Evolutionary conservation across 2,113 vertebrate genomes (phyloP).

Genomic region (Odocoileus virginianus): DNA sequence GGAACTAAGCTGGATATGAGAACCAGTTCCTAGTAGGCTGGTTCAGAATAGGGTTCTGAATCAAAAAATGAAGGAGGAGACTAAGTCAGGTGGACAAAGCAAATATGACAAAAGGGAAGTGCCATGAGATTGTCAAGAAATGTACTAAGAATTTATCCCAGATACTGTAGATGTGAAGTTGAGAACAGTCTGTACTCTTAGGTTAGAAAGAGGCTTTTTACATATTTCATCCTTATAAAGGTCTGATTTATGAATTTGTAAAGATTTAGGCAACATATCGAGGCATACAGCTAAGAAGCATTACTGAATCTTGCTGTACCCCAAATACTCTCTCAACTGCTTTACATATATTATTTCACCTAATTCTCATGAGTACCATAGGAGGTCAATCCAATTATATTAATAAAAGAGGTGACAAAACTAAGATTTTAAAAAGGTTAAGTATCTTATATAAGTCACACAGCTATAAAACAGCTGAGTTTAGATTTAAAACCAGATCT

Average conservation of each 20-base stretch:
- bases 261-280: neutral
- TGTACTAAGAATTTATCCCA: neutral
- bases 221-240: neutral
- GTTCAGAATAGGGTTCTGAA: neutral
- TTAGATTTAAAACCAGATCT: slow-evolving; percentile 1
- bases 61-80: neutral
- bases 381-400: neutral
- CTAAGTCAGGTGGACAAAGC: neutral
- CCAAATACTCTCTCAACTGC: neutral
- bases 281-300: neutral
- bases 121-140: neutral
- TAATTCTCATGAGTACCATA: neutral
- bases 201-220: neutral
- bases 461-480: neutral
- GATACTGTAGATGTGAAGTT: neutral
- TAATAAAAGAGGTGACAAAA: neutral
- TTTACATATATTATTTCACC: neutral
- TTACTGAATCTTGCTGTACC: neutral
- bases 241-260: neutral
- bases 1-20: neutral
- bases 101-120: neutral
- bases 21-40: neutral
- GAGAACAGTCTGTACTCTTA: neutral
- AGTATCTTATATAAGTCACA: neutral
- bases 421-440: neutral